phyloP scores from a whole-genome alignment of 2,888 invertebrate species.

The Hoplodrina blanda region DNA sequence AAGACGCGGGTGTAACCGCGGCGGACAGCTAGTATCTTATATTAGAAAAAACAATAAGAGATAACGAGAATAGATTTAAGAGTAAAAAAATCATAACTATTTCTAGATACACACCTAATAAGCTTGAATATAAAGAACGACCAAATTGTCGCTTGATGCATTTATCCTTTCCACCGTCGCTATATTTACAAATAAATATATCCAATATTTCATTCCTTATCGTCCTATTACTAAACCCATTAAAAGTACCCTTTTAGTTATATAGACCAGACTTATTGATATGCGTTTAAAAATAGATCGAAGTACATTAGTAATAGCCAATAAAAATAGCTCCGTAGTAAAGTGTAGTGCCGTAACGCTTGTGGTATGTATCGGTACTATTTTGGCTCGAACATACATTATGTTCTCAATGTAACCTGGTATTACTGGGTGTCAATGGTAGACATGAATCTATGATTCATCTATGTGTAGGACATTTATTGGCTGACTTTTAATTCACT shows the following conservation, averaged over 20 bases:
- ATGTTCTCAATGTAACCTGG: constrained; percentile 25
- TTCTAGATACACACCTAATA: no score
- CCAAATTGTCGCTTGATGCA: no score
- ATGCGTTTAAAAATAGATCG: constrained; percentile 30
- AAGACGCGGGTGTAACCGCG: no score
- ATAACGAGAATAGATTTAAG: no score
- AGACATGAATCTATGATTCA: constrained; percentile 22
- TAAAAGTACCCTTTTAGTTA: constrained; percentile 18
- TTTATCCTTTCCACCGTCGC: neutral
- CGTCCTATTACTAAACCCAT: constrained; percentile 17
- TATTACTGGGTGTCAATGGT: constrained; percentile 27
- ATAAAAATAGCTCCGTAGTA: constrained; percentile 53
- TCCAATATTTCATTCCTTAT: neutral
- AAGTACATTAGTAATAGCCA: constrained; percentile 27
- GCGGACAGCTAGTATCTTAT: no score
- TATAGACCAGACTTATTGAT: constrained; percentile 20
- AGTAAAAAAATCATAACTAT: no score
- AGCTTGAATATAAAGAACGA: no score
- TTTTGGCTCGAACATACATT: constrained; percentile 38
- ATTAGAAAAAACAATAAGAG: no score
- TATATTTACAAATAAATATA: neutral
- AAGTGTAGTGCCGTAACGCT: constrained; percentile 15
- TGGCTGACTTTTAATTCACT: no score
- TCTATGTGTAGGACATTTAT: constrained; percentile 9
- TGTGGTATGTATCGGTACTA: constrained; percentile 27